phyloP scores from a whole-genome alignment of 2,888 invertebrate genomes.

The Tenthredo amoena region DNA sequence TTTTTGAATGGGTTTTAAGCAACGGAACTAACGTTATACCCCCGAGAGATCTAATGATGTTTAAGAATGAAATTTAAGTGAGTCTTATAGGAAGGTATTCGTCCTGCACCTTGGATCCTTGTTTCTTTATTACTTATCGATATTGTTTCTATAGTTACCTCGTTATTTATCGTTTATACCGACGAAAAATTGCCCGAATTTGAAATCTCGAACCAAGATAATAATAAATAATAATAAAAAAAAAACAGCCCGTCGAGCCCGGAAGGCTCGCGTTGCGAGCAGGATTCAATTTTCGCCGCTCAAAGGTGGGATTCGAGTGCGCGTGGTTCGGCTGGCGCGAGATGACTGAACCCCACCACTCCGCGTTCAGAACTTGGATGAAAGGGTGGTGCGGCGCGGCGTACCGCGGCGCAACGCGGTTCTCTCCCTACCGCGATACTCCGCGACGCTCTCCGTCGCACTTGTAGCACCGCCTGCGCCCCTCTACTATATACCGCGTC shows the following conservation, averaged over 20 bases:
- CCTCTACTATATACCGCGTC: slow-evolving; percentile 54
- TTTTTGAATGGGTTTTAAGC: too few relatives aligned
- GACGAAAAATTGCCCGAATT: not conserved
- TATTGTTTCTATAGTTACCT: not conserved
- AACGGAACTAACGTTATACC: too few relatives aligned
- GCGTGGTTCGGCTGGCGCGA: slow-evolving; percentile 76
- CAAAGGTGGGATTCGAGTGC: slow-evolving; percentile 60
- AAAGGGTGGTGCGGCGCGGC: slow-evolving; percentile 50
- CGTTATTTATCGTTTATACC: not conserved
- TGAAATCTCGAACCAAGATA: not conserved
- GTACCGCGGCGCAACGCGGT: slow-evolving; percentile 27
- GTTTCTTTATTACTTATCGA: not conserved
- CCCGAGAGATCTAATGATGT: too few relatives aligned
- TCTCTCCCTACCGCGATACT: slow-evolving; percentile 43
- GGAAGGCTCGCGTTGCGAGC: slow-evolving; percentile 18
- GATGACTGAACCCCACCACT: slow-evolving; percentile 74
- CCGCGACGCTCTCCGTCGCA: slow-evolving; percentile 46
- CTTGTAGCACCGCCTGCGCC: slow-evolving; percentile 55
- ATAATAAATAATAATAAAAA: not conserved
- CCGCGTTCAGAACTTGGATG: slow-evolving; percentile 41
- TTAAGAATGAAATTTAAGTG: not conserved
- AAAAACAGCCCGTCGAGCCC: slow-evolving; percentile 12
- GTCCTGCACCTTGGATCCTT: not conserved
- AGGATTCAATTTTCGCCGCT: slow-evolving; percentile 47
- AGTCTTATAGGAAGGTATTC: not conserved